Percentiles rank a stretch among this genome's conserved stretches.
phyloP scores from a whole-genome alignment of 2,797 vertebrate species.

The Xiphorhynchus erythropygius region DNA sequence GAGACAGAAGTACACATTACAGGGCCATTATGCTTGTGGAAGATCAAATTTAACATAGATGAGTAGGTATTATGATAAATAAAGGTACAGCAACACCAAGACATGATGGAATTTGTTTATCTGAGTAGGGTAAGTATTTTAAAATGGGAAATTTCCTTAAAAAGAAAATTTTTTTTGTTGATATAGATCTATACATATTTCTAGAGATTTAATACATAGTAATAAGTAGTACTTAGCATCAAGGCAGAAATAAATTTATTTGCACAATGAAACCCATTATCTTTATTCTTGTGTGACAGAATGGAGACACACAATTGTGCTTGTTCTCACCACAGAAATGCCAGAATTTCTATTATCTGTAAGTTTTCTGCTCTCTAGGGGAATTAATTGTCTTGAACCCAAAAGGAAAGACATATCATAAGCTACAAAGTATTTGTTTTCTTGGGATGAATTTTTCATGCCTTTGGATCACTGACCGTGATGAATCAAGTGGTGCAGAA shows the following conservation, averaged over 20 bases:
- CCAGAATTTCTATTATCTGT: background rate
- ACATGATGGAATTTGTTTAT: background rate
- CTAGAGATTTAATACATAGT: background rate
- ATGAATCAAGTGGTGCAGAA: slow-evolving; percentile 36
- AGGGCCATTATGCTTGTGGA: background rate
- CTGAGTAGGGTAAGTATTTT: background rate
- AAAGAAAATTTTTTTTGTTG: background rate
- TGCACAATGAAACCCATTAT: background rate
- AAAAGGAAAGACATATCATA: slow-evolving; percentile 11
- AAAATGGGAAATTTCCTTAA: background rate
- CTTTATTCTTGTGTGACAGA: background rate
- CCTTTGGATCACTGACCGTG: background rate
- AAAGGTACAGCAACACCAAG: accelerated
- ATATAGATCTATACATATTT: background rate
- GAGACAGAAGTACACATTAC: background rate
- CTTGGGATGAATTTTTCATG: slow-evolving; percentile 35
- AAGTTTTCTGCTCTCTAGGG: background rate
- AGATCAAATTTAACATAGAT: background rate
- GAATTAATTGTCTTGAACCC: slow-evolving; percentile 21
- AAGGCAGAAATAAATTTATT: background rate
- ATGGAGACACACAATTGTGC: background rate
- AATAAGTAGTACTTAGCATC: background rate
- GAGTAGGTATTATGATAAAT: background rate
- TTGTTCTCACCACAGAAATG: background rate
- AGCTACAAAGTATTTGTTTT: slow-evolving; percentile 13